Evolutionary conservation across 2,888 invertebrate species (phyloP), one percentile per base, ranked within the genome.

Genomic region (Molorchus minor): DNA sequence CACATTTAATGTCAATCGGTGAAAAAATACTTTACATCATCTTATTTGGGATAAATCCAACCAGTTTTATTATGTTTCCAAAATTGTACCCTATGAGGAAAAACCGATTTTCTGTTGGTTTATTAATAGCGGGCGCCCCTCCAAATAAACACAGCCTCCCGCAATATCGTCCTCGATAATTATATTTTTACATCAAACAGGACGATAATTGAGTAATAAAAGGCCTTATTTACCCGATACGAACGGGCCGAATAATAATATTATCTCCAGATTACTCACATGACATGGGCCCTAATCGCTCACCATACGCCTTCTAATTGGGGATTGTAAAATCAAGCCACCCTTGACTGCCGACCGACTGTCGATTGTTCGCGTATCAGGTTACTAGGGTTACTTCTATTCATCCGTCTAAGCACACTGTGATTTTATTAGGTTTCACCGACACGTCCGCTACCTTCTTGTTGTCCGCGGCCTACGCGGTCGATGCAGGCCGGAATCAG

Each of bases 241-340:
- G 29, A 44, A 47, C 56, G 20, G 36, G 45, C 56, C 53, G 49
- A 64, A 57, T 66, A 66, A 66, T 63, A 66, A 66, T 64, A 64
- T 66, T 66, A 66, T 63, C 66, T 35, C 56, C 41, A 65, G 62
- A 71, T 70, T 71, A 71, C 62, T 70, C 66, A 58, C 65, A 62
- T 67, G 66, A 66, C 68, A 69, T 60, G 56, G 65, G 58, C 65
- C 58, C 59, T 74, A 74, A 74, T 74, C 71, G 70, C 60, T 61
- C 58, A 62, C 64, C 70, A 66, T 62, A 71, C 74, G 71, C 69
- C 71, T 69, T 56, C 74, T 77, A 78, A 77, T 78, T 77, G 78
- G 77, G 77, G 76, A 76, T 77, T 77, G 76, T 76, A 77, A 76
- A 78, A 78, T 77, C 77, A 75, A 76, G 73, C 70, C 71, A 71